Base-by-base conservation (phyloP, 2,797 vertebrate species). In the Menidia menidia region DNA sequence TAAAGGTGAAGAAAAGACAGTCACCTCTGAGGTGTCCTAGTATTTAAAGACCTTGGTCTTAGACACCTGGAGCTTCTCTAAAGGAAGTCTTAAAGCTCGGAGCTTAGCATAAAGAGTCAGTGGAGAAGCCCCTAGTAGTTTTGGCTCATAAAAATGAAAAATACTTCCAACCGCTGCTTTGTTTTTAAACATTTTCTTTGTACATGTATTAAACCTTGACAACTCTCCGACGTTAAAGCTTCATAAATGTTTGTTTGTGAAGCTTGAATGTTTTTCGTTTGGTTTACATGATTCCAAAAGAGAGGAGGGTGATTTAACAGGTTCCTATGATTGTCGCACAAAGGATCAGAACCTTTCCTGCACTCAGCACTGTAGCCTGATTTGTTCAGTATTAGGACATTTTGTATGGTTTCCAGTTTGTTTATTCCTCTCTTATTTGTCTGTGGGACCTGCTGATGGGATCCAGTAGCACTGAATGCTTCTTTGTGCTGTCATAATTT, bases 321-420 rank as follows among this genome's bases (percentile, higher is more conserved):
- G n/a, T 54, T 42, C 47, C 11, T 14, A 32, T 25, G 16, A 56
- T 42, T 0, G 19, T 33, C 19, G 3, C n/a, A 43, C 52, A 15
- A 18, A 25, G 15, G 2, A 4, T 18, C 14, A 15, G 30, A 57
- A 12, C 11, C 48, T 32, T 41, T 44, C 16, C 31, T 41, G n/a
- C 41, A 41, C 19, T 19, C 55, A 19, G 71, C 16, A 55, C 19
- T 58, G 30, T 48, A 72, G n/a, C 32, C 41, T 45, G 12, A 18
- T 31, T 56, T 6, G 9, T 41, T 64, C 32, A 44, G 30, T 15
- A 15, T 53, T 1, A 31, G 8, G 30, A 13, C 3, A 10, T 39
- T 39, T 39, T 39, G 35, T 2, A 5, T 39, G 5, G 35, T 39
- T 39, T 39, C 35, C 35, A 39, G 7, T 39, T 39, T n/a, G n/a